Evolutionary conservation across 2,888 invertebrate genomes (phyloP).

Genomic region (Cantharis nigra): DNA sequence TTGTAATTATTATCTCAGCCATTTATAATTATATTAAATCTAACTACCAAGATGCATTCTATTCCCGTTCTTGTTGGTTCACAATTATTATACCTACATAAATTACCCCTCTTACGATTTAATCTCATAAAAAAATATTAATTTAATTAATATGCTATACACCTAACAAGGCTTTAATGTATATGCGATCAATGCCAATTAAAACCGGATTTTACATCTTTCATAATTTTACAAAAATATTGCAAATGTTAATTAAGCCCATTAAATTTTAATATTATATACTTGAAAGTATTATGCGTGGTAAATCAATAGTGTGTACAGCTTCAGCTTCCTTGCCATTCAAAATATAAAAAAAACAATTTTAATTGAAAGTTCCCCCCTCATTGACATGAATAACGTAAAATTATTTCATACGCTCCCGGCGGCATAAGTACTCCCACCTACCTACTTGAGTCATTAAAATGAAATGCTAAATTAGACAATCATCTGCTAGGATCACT

Average conservation of each 20-base stretch:
- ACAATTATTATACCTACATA: not conserved
- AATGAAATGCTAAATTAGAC: too few relatives aligned
- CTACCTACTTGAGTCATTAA: too few relatives aligned
- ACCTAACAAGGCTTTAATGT: not conserved
- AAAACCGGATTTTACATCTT: not conserved
- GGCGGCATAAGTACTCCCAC: too few relatives aligned
- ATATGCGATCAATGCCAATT: not conserved
- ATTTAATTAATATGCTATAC: not conserved
- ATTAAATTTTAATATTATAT: not conserved
- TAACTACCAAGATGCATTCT: not conserved
- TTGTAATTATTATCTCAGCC: slow-evolving; percentile 24
- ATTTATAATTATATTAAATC: slow-evolving; percentile 18
- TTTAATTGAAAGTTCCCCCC: too few relatives aligned
- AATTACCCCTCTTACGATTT: not conserved
- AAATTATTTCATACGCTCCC: too few relatives aligned
- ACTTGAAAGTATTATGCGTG: too few relatives aligned
- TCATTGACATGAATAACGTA: too few relatives aligned
- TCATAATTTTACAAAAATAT: not conserved
- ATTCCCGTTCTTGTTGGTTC: not conserved
- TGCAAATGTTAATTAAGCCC: not conserved
- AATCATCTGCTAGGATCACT: too few relatives aligned
- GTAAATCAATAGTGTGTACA: too few relatives aligned
- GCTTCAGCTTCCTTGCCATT: too few relatives aligned
- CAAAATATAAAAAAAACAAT: too few relatives aligned
- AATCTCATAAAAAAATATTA: not conserved